Conservation (phyloP, 1,140 invertebrate species). For the Danaus plexippus region DNA sequence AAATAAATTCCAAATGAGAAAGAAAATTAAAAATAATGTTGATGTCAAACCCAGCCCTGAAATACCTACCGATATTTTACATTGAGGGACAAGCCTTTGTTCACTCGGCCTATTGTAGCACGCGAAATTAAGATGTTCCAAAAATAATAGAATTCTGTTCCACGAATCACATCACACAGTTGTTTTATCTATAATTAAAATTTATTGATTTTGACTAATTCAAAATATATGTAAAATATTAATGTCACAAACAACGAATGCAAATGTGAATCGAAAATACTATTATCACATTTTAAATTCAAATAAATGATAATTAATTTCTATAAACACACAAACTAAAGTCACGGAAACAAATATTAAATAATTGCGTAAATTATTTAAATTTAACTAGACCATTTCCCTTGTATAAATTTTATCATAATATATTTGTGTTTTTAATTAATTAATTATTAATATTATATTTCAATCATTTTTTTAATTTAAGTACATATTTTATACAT, state of each 20-base stretch:
- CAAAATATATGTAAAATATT: no score
- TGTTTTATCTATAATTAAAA: constrained; percentile 3
- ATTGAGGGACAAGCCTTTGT: constrained; percentile 34
- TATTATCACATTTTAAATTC: not conserved
- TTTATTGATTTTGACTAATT: not conserved
- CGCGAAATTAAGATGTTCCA: constrained; percentile 39
- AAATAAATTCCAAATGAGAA: constrained; percentile 1
- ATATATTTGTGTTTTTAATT: no score
- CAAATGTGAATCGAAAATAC: no score
- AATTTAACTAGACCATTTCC: no score
- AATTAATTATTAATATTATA: no score
- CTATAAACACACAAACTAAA: no score
- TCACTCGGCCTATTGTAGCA: constrained; percentile 33
- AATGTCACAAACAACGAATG: no score
- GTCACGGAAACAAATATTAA: no score
- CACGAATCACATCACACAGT: constrained; percentile 15
- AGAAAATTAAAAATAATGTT: not conserved
- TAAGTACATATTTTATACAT: no score
- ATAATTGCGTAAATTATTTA: no score
- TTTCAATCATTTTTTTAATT: no score
- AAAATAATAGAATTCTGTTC: constrained; percentile 38
- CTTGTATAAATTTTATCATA: no score
- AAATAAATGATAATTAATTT: constrained; percentile 8
- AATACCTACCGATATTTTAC: constrained; percentile 24
- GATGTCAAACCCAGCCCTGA: constrained; percentile 2